Base-by-base conservation (phyloP, 2,113 vertebrate species). In the Pituophis catenifer region DNA sequence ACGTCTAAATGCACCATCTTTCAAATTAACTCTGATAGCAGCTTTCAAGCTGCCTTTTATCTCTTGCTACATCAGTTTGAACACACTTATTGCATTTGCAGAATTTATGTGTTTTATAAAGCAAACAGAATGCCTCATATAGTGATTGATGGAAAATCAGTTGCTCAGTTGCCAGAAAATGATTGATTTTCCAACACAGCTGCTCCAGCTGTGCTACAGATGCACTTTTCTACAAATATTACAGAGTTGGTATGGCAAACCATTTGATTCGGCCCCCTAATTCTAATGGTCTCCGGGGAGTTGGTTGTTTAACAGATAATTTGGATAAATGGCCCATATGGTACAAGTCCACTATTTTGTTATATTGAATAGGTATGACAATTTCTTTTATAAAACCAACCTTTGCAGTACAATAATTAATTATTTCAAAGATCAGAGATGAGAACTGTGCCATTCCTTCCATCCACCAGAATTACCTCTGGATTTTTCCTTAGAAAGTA, bases 111-210 rank as follows among this genome's bases (percentile, higher is more conserved):
- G 96, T 95, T 97, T 97, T 97, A 97, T 97, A 97, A 97, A 97
- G 1, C 93, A 95, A 96, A 94, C 88, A 50, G 93, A 95, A 94
- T 91, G 94, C 96, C 95, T 97, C 95, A 90, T 97, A 94, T 97
- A 97, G 97, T 98, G 97, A 98, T 98, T 98, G 98, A 98, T 97
- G 97, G 97, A 95, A 98, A 98, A 97, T 98, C 97, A 97, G 97
- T 95, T 94, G 94, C 96, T 96, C 96, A 96, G 96, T 98, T 98
- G 97, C 97, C 97, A 97, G 96, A 96, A 96, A 97, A 96, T 98
- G 98, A 98, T 97, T 98, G 98, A 98, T 98, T 98, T 98, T 97
- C 97, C 97, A 97, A 97, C 95, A 96, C 97, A 97, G 97, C 97
- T 98, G 97, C 96, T 97, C 97, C 98, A 98, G 98, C 98, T 98